A percentile compares a stretch with the other conserved stretches of the same genome.
phyloP scores from a whole-genome alignment of 2,888 invertebrate species.

The Nephrotoma guestfalica region DNA sequence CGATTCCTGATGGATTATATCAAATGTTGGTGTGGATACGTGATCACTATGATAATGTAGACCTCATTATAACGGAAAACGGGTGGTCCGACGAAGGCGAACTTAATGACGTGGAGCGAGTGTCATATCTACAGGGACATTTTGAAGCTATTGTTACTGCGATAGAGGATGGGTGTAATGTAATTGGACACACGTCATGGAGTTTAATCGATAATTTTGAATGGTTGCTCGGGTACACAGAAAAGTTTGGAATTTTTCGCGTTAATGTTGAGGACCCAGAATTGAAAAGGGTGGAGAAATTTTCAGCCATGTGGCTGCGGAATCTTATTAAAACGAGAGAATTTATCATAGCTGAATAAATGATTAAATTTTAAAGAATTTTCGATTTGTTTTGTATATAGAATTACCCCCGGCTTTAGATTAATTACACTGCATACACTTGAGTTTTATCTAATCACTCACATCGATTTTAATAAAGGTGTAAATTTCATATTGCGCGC shows the following conservation, averaged over 20 bases:
- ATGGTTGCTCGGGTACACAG: background rate
- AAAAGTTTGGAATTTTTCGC: background rate
- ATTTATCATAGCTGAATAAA: background rate
- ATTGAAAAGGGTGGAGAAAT: background rate
- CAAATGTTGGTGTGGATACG: background rate
- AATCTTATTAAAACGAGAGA: background rate
- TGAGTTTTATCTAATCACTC: background rate
- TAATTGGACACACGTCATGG: background rate
- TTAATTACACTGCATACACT: background rate
- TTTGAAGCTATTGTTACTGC: background rate
- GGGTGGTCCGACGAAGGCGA: background rate
- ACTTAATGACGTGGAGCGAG: constrained; percentile 18
- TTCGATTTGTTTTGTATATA: background rate
- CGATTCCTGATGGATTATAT: background rate
- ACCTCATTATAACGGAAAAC: background rate
- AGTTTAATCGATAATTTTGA: constrained; percentile 1
- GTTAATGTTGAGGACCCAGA: background rate
- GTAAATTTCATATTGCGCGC: too few species aligned
- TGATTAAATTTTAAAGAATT: background rate
- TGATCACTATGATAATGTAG: background rate
- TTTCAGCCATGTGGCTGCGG: background rate
- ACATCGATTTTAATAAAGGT: too few species aligned
- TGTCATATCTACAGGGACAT: background rate
- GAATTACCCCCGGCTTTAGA: background rate
- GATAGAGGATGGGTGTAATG: background rate